Base-by-base conservation (phyloP, 1,140 invertebrate genomes). In the Arctopsyche grandis region DNA sequence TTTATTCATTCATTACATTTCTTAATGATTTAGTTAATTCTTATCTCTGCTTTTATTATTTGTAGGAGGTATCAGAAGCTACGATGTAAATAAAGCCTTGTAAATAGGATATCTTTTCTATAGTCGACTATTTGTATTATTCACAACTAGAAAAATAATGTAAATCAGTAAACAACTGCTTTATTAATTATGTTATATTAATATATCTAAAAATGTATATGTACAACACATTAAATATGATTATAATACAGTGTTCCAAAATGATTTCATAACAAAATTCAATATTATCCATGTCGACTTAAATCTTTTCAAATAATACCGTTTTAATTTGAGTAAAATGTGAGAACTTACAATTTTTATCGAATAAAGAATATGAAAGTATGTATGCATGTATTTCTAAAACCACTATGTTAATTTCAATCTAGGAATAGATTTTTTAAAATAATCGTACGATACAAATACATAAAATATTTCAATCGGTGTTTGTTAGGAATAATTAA, bases 181-280 rank as follows among this genome's bases (percentile, higher is more conserved):
- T 60, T 60, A 60, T 60, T 56, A 5, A 56, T 56, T 60, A 38
- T 38, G 16, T 60, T 60, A 60, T 60, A 19, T 60, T 60, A 60
- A 19, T 60, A 66, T 52, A 52, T 29, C 63, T 66, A 66, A 12
- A 66, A 66, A 66, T 66, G 24, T 22, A 26, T 66, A 66, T 66
- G 21, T 66, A 66, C 58, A 63, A 16, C 63, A 66, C 63, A 29
- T 66, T 66, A 66, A 26, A 21, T 52, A 60, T 60, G 56, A 21
- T 26, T 66, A 66, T 66, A 66, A 66, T 66, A 66, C 63, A 66
- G 63, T 22, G 21, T 66, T 26, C 24, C 63, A 66, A 66, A 66
- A 66, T 66, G 7, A 52, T 52, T 52, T 52, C 26, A 66, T 22
- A 66, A 19, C 24, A 24, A n/a, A 66, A 66, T 26, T 14, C 48